Evolutionary conservation across 2,888 invertebrate genomes (phyloP).

Genomic region (Eueremaeus valkanovi): DNA sequence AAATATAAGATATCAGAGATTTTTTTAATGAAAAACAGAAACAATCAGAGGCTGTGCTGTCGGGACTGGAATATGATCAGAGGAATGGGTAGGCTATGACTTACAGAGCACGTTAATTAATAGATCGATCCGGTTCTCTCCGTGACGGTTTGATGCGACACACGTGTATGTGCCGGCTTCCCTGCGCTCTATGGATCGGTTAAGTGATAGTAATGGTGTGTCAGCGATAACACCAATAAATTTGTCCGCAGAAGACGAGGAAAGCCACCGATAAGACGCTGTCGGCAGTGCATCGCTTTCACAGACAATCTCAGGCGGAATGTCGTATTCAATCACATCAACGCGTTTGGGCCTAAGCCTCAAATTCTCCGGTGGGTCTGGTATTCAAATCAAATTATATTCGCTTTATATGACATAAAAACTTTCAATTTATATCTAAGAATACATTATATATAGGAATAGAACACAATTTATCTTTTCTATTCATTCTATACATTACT

Average conservation of each 20-base stretch:
- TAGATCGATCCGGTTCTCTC: conserved; percentile 65
- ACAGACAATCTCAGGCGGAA: conserved; percentile 46
- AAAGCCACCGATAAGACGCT: conserved; percentile 66
- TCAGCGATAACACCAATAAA: conserved; percentile 56
- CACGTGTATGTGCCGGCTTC: conserved; percentile 75
- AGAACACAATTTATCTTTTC: not conserved
- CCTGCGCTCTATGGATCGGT: conserved; percentile 64
- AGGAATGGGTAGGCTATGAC: conserved; percentile 51
- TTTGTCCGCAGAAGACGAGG: conserved; percentile 55
- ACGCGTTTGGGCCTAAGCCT: conserved; percentile 60
- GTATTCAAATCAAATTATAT: conserved; percentile 42
- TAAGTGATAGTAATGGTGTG: conserved; percentile 59
- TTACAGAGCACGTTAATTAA: conserved; percentile 78
- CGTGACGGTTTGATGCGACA: conserved; percentile 64
- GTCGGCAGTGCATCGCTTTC: conserved; percentile 53
- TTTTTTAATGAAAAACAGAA: too few relatives aligned
- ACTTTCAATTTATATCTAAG: too few relatives aligned
- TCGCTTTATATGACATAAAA: not conserved
- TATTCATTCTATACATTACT: not conserved
- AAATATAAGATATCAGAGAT: too few relatives aligned
- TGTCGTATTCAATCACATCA: conserved; percentile 50
- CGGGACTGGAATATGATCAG: not conserved
- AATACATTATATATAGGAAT: too few relatives aligned
- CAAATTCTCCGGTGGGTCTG: conserved; percentile 78
- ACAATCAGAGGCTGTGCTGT: not conserved